Conservation (phyloP, 2,888 invertebrate species). For the Hermaeophaga mercurialis region DNA sequence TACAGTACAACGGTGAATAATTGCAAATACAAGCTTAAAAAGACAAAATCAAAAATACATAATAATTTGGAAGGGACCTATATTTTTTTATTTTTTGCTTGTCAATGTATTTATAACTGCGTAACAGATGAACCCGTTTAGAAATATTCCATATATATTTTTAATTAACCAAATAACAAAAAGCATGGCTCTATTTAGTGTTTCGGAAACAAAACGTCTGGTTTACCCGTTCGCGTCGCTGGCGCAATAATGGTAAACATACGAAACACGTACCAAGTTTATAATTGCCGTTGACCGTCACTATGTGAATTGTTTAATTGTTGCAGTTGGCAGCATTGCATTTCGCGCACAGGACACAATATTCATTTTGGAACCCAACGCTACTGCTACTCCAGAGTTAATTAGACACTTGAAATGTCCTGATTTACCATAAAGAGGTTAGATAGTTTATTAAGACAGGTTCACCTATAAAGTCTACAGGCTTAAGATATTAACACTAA, state of each 20-base stretch:
- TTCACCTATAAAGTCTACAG: too few relatives aligned
- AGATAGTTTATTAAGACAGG: too few relatives aligned
- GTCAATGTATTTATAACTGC: too few relatives aligned
- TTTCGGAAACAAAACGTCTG: neutral
- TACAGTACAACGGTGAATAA: too few relatives aligned
- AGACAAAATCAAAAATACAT: too few relatives aligned
- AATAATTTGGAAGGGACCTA: too few relatives aligned
- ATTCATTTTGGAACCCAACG: neutral
- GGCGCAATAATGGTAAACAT: slow-evolving; percentile 18
- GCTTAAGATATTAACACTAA: too few relatives aligned
- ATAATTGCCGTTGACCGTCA: slow-evolving; percentile 24
- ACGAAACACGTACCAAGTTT: slow-evolving; percentile 26
- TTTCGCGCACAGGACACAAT: slow-evolving; percentile 1
- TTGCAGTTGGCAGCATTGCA: slow-evolving; percentile 12
- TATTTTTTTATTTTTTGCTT: too few relatives aligned
- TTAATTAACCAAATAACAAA: neutral
- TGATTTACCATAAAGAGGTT: too few relatives aligned
- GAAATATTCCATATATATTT: too few relatives aligned
- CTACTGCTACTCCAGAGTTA: neutral
- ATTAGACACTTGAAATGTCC: slow-evolving; percentile 7
- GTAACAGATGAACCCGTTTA: too few relatives aligned
- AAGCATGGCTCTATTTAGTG: neutral
- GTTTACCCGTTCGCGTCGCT: neutral
- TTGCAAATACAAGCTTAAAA: too few relatives aligned
- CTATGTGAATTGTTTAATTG: slow-evolving; percentile 19